Base-by-base conservation (phyloP, 2,797 vertebrate genomes). In the Helostoma temminkii region DNA sequence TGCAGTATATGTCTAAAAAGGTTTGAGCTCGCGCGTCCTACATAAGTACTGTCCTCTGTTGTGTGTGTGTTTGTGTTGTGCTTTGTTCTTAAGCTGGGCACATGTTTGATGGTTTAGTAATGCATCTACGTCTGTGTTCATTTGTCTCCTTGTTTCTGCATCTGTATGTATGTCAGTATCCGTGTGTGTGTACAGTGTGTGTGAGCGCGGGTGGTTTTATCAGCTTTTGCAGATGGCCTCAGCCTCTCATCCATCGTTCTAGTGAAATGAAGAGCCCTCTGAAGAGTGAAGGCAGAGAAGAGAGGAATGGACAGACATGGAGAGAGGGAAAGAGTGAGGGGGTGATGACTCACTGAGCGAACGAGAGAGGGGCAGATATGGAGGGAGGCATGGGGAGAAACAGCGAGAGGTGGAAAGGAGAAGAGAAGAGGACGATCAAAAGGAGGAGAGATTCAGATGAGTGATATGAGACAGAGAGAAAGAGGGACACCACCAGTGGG, bases 151-250 rank as follows among this genome's bases (percentile, higher is more conserved):
- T 73, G 76, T 84, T 76, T 68, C 56, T 61, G 61, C 49, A 50
- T 76, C 34, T 78, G 67, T 71, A 46, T 76, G 65, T 76, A 26
- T 82, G 60, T 70, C 46, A 25, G 60, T 75, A 28, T 58, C 32
- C 65, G 26, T 64, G 39, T 25, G 59, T 49, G 32, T 43, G 19
- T 16, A 67, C 32, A 57, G 46, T n/a, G 63, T 18, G 67, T 18
- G 47, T 41, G 55, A 55, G 66, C 24, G 77, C 63, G 81, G 34
- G 66, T 68, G 80, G 70, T 80, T 85, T 91, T 93, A 93, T 93
- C 91, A 85, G 86, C 83, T 73, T 52, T 73, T 63, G 84, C 91
- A 92, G 89, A 90, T 88, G 89, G 88, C 87, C 85, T n/a, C 58
- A 62, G 88, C 83, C 79, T 87, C 87, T 88, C 84, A 88, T 90